Evolutionary conservation across 2,797 vertebrate species (phyloP).

Genomic region (Columba guinea): DNA sequence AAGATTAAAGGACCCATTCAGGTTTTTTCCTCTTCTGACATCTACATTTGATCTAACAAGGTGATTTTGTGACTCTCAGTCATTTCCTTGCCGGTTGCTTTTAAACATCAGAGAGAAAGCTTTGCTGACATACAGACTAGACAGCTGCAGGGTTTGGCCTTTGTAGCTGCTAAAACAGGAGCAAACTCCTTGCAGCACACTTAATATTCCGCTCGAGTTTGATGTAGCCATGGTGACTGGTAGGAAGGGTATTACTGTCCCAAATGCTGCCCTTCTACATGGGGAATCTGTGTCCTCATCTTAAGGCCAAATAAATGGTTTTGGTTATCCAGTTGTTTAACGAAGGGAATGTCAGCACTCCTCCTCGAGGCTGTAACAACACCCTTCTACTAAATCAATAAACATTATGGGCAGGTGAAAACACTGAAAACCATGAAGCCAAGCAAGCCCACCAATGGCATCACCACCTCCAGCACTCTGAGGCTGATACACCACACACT

Average conservation of each 20-base stretch:
- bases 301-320: background rate
- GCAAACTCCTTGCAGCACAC: constrained; percentile 1
- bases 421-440: background rate
- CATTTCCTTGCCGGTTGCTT: constrained; percentile 14
- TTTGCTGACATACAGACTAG: background rate
- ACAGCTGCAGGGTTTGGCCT: background rate
- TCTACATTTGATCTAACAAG: constrained; percentile 18
- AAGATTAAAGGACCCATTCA: constrained; percentile 36
- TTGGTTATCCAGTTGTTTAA: background rate
- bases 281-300: background rate
- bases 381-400: background rate
- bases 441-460: background rate
- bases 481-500: background rate
- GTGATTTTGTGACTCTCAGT: background rate
- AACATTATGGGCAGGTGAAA: background rate
- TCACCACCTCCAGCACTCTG: background rate
- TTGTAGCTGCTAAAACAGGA: background rate
- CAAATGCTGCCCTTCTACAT: background rate
- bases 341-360: background rate
- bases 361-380: background rate
- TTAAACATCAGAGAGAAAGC: constrained; percentile 3
- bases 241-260: constrained; percentile 37
- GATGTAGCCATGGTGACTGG: constrained; percentile 50
- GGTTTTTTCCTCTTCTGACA: background rate
- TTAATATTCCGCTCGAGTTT: constrained; percentile 55